Evolutionary conservation across 2,888 invertebrate species (phyloP).

Genomic region (Cheilosia impressa): DNA sequence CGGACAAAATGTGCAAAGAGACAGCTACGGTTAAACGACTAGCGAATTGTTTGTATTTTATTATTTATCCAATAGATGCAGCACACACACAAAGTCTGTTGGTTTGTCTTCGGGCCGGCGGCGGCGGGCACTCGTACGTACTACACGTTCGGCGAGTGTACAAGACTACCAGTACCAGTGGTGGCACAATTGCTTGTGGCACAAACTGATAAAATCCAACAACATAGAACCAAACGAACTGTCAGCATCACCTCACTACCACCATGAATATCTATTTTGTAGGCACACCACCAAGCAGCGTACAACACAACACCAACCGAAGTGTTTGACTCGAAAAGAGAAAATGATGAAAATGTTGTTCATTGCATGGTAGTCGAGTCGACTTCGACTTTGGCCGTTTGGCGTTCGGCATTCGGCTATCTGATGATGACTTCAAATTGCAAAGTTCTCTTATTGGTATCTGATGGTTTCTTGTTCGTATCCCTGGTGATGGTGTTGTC

Average conservation of each 20-base stretch:
- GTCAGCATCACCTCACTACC: conserved; percentile 44
- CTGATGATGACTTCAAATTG: conserved; percentile 1
- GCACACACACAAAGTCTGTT: conserved; percentile 71
- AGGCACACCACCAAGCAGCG: conserved; percentile 16
- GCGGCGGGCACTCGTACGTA: conserved; percentile 72
- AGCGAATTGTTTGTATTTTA: conserved; percentile 61
- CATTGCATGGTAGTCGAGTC: conserved; percentile 29
- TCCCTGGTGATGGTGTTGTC: conserved; percentile 12
- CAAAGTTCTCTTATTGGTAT: conserved; percentile 21
- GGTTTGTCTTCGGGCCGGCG: conserved; percentile 63
- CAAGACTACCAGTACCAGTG: conserved; percentile 75
- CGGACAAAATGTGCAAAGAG: conserved; percentile 50
- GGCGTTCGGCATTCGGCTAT: no score
- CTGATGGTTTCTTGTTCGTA: conserved; percentile 18
- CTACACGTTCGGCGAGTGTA: conserved; percentile 71
- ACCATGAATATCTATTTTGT: conserved; percentile 11
- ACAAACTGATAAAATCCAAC: conserved; percentile 73
- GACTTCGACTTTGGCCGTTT: not conserved
- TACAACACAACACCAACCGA: conserved; percentile 44
- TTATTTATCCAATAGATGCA: conserved; percentile 43
- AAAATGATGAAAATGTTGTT: conserved; percentile 52
- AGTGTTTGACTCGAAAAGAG: conserved; percentile 63
- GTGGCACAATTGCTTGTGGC: conserved; percentile 75
- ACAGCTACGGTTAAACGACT: conserved; percentile 56
- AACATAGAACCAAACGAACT: conserved; percentile 72